Percentiles rank a stretch among this genome's conserved stretches.
phyloP scores from a whole-genome alignment of 2,113 vertebrate species.

The Apteryx mantelli region DNA sequence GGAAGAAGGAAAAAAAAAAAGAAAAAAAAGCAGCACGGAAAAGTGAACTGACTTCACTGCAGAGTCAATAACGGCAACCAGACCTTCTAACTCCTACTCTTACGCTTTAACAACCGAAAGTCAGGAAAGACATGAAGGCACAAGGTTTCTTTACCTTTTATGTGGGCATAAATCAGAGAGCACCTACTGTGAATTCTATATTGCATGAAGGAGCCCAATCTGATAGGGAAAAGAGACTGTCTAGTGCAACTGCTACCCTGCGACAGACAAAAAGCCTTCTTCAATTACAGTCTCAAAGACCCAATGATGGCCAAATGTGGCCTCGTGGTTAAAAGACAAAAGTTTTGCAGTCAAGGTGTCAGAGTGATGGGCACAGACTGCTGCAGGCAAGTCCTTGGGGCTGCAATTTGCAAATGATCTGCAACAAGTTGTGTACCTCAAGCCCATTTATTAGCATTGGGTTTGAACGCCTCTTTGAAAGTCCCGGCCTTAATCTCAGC shows the following conservation, averaged over 20 bases:
- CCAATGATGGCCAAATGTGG: not conserved
- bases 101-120: accelerated
- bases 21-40: not conserved
- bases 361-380: not conserved
- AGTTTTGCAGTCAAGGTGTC: not conserved
- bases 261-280: not conserved
- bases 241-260: not conserved
- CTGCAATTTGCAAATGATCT: not conserved
- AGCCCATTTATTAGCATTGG: not conserved
- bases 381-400: not conserved
- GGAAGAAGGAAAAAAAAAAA: not conserved
- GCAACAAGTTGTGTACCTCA: not conserved
- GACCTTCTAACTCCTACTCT: not conserved
- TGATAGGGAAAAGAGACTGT: not conserved
- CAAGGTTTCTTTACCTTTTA: not conserved
- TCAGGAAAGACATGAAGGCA: not conserved
- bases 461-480: conserved; percentile 1
- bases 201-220: not conserved
- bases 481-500: not conserved
- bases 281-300: not conserved
- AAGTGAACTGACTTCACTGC: not conserved
- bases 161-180: not conserved
- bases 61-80: not conserved
- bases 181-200: not conserved
- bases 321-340: not conserved